Evolutionary conservation across 2,113 vertebrate species (phyloP), one percentile per base, ranked within the genome.

Genomic region (Bubo bubo): DNA sequence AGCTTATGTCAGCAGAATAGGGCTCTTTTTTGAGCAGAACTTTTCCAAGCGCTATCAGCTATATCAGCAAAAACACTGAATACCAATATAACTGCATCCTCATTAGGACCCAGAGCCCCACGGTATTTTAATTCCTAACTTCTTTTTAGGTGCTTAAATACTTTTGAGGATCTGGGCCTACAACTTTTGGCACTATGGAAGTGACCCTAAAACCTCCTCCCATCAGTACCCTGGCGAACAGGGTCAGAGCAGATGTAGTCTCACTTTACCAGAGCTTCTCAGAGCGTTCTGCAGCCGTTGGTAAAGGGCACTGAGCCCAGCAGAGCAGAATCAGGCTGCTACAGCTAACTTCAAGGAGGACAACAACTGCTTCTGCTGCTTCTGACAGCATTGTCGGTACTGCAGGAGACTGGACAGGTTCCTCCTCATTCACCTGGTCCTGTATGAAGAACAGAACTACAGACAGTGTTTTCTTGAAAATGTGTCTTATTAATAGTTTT

Each of bases 1-100:
- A 93, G 92, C 83, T 97, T 89, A 81, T 91, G 92, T 97, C 97
- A 97, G 96, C 95, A 94, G 93, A 95, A 93, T 18, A 43, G 70
- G 49, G 62, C 77, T 92, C 83, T 95, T 95, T 97, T 97, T 96
- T 72, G 79, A 95, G 81, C 84, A 88, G 93, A 96, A 95, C 66
- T 96, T 93, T 91, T 93, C 91, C n/a, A 50, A 94, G 93, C 81
- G 53, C 73, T 86, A 60, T 76, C 84, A 95, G 95, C 94, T 89
- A 2, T 45, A 68, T 96, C 93, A 95, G 93, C 95, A 85, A 91
- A 97, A 96, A 19, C 74, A 49, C 2, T 95, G 70, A 95, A 90
- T 93, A 76, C 87, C 58, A 35, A 62, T 96, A 87, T 84, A 95
- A 95, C 83, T 94, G 64, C 68, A 74, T 92, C 64, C 43, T 81